These are phyloP conservation scores for Megaceryle maxima DNA, from an alignment of 2,113 vertebrate genomes.

Conservation along the genomic window DNA sequence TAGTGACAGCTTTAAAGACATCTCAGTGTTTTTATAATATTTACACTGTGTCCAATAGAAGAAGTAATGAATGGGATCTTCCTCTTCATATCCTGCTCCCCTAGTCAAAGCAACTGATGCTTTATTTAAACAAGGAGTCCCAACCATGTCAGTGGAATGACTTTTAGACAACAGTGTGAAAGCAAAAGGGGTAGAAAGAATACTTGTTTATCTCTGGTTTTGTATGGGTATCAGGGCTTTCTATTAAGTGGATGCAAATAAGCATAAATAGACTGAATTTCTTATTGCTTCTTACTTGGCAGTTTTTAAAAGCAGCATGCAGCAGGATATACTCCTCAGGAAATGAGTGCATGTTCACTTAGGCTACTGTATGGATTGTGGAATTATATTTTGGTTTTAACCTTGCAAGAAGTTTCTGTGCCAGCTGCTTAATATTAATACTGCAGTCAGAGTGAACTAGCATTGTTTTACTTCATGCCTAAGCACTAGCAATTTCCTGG, in stretches of 20 bases:
- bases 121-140: neutral
- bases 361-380: neutral
- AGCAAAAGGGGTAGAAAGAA: neutral
- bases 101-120: neutral
- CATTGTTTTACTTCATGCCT: neutral
- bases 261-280: neutral
- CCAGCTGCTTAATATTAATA: neutral
- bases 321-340: neutral
- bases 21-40: neutral
- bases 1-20: neutral
- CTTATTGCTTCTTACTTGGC: neutral
- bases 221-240: neutral
- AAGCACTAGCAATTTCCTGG: neutral
- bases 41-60: neutral
- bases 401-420: neutral
- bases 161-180: neutral
- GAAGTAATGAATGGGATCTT: neutral
- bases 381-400: neutral
- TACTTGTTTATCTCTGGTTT: neutral
- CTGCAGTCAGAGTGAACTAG: neutral
- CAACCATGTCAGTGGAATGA: neutral
- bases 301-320: neutral
- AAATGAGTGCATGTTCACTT: neutral
- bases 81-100: neutral
- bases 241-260: neutral